phyloP scores from a whole-genome alignment of 2,888 invertebrate species.

The Limnephilus rhombicus region DNA sequence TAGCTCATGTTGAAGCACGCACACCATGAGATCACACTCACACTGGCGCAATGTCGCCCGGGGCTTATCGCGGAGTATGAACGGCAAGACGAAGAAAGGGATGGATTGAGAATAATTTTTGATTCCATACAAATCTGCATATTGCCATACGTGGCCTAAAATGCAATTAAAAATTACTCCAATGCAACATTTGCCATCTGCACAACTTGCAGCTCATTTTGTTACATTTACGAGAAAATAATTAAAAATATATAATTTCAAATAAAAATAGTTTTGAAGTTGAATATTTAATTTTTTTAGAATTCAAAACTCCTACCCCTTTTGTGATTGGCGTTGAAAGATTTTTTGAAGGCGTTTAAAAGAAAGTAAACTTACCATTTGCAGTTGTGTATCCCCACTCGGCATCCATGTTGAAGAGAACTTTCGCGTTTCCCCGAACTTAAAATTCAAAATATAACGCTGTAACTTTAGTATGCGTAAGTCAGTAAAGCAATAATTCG shows the following conservation, averaged over 20 bases:
- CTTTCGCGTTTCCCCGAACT: conserved; percentile 37
- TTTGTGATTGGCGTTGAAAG: background rate
- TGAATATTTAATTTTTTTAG: background rate
- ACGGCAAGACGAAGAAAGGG: conserved; percentile 58
- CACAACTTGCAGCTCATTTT: background rate
- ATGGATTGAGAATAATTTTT: conserved; percentile 59
- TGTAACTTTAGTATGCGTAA: background rate
- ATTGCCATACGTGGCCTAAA: background rate
- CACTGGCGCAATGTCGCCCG: background rate
- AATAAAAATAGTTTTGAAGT: background rate
- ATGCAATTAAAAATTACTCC: background rate
- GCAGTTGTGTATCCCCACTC: conserved; percentile 81
- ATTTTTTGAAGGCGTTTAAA: conserved; percentile 47
- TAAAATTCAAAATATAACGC: background rate
- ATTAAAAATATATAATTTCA: background rate
- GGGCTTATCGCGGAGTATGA: conserved; percentile 17
- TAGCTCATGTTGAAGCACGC: background rate
- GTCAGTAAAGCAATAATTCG: background rate
- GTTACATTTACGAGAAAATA: background rate
- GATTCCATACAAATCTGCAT: conserved; percentile 5
- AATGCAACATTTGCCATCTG: background rate
- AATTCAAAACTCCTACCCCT: background rate
- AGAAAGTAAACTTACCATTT: conserved; percentile 76
- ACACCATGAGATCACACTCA: background rate
- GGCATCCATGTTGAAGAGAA: conserved; percentile 72